These are phyloP conservation scores for Lochmaea capreae DNA, from an alignment of 2,888 invertebrate species.

Conservation along the genomic window DNA sequence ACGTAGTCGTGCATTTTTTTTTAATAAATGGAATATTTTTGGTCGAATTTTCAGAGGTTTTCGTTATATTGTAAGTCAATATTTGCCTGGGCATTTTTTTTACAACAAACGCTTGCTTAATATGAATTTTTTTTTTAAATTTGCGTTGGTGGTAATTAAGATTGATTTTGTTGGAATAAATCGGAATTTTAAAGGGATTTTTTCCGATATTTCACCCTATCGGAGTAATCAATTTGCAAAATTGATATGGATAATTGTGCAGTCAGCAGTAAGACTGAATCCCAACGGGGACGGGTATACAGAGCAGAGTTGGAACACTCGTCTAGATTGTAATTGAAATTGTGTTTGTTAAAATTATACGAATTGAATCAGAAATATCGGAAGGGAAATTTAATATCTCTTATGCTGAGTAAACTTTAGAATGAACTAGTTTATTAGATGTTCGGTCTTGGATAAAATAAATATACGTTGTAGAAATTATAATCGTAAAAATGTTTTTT, in stretches of 20 bases:
- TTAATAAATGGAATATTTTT: no score
- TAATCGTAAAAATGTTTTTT: no score
- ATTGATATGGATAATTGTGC: slow-evolving; percentile 66
- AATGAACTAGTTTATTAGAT: background rate
- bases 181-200: background rate
- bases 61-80: no score
- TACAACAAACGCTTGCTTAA: no score
- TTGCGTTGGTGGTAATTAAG: no score
- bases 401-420: slow-evolving; percentile 15
- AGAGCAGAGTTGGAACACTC: slow-evolving; percentile 50
- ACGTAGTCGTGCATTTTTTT: no score
- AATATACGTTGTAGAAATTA: no score
- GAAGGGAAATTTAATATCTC: slow-evolving; percentile 41
- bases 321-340: slow-evolving; percentile 64
- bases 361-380: slow-evolving; percentile 47
- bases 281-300: slow-evolving; percentile 41
- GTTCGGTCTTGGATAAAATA: no score
- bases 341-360: slow-evolving; percentile 60
- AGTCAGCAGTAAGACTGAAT: slow-evolving; percentile 62
- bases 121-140: no score
- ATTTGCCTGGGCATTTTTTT: no score
- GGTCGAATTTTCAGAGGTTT: no score
- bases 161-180: background rate
- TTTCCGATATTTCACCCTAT: slow-evolving; percentile 26
- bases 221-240: slow-evolving; percentile 59